These are phyloP conservation scores for Rhyacophila brunnea DNA, from an alignment of 1,140 invertebrate genomes.

Conservation along the genomic window DNA sequence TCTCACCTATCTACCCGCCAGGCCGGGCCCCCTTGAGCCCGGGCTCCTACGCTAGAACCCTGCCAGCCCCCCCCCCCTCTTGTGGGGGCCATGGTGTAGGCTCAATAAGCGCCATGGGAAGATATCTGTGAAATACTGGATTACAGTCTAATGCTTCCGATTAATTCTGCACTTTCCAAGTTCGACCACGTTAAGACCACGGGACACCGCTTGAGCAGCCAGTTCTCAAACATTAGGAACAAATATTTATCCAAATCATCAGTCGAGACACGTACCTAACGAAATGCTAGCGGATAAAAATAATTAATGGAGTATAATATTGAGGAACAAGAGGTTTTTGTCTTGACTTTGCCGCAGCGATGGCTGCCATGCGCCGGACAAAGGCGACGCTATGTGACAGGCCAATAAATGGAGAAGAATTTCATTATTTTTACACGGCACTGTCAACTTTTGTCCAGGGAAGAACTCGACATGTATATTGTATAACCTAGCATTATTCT, in stretches of 20 bases:
- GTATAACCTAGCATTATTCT: no score
- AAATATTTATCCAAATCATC: conserved; percentile 10
- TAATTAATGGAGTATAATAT: conserved; percentile 24
- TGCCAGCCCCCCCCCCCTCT: no score
- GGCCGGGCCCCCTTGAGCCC: no score
- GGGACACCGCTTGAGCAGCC: neutral
- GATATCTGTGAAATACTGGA: no score
- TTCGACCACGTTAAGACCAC: no score
- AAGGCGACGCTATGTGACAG: conserved; percentile 20
- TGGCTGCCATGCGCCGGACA: neutral
- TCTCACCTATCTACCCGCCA: no score
- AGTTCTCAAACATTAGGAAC: neutral
- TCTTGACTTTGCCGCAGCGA: neutral
- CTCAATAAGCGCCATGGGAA: no score
- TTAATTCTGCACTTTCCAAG: no score
- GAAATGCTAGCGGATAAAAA: conserved; percentile 10
- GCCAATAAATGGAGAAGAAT: conserved; percentile 29
- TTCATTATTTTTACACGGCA: conserved; percentile 24
- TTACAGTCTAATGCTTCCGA: no score
- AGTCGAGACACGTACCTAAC: conserved; percentile 26
- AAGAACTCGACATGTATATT: no score
- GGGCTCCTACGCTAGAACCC: no score
- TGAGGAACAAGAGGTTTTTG: conserved; percentile 15
- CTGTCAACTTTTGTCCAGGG: neutral
- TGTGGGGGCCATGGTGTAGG: no score